Evolutionary conservation across 2,797 vertebrate genomes (phyloP).

Genomic region (Paedocypris micromegethes): DNA sequence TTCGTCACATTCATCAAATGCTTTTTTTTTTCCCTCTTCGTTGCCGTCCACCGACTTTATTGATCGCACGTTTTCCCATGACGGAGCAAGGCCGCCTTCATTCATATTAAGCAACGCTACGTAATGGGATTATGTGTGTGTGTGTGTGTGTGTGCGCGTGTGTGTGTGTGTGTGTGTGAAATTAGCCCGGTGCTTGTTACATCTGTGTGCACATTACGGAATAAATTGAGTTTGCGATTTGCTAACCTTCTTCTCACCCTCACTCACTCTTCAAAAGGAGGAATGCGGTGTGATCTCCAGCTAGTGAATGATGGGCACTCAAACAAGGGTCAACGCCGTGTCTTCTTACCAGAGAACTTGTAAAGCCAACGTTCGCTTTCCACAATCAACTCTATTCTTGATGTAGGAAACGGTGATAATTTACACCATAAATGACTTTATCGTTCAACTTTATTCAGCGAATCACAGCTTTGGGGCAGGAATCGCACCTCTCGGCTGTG

Average conservation of each 20-base stretch:
- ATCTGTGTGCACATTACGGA: slow-evolving; percentile 15
- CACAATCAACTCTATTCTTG: neutral
- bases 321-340: slow-evolving; percentile 26
- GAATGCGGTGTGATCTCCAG: slow-evolving; percentile 1
- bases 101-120: slow-evolving; percentile 33
- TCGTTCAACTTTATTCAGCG: neutral
- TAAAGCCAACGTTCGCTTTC: slow-evolving; percentile 25
- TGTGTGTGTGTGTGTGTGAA: slow-evolving; percentile 22
- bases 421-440: neutral
- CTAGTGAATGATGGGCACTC: slow-evolving; percentile 18
- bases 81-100: slow-evolving; percentile 23
- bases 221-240: slow-evolving; percentile 33
- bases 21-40: neutral
- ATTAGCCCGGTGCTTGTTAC: slow-evolving; percentile 31
- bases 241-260: slow-evolving; percentile 21
- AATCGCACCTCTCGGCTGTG: neutral
- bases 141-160: slow-evolving; percentile 14
- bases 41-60: slow-evolving; percentile 26
- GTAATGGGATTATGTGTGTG: slow-evolving; percentile 12
- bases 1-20: slow-evolving; percentile 16
- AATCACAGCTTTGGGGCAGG: neutral
- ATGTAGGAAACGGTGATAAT: no score
- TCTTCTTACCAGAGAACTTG: slow-evolving; percentile 15
- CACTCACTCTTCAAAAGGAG: slow-evolving; percentile 8
- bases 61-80: slow-evolving; percentile 3